Evolutionary conservation across 2,797 vertebrate genomes (phyloP), one percentile per base, ranked within the genome.

Genomic region (Tarsius wallacei): DNA sequence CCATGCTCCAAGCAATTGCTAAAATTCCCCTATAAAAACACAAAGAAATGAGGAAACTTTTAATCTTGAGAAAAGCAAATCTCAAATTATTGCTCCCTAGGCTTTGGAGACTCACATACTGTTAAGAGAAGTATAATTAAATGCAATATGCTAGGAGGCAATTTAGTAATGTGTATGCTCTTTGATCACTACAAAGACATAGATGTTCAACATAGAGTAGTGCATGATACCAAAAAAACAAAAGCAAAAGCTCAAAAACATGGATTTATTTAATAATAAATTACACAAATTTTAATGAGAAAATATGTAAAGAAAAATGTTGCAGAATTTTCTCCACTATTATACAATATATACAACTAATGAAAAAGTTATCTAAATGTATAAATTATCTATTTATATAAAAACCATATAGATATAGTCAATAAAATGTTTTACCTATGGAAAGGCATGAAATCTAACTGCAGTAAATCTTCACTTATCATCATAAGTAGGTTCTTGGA

Each of bases 1-100:
- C 99, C 98, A 99, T 94, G 94, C 99, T 99, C 99, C 99, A 99
- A 83, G 99, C 99, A 97, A 99, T 99, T 96, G 99, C 98, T 98
- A 99, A 98, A 96, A 99, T 97, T 8, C 99, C 99, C 97, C 99
- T 99, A 98, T 0, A 53, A 26, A 96, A 92, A 96, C 59, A 22
- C 33, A 97, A 42, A 97, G 64, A 4, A 61, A 87, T n/a, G 24
- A 96, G 80, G 10, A 91, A 74, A 77, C 24, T 31, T 91, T 82
- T 53, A 90, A 89, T 68, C 19, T 24, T 59, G 2, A 90, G 61
- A 68, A 93, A 91, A 88, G 0, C 42, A 94, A 90, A 81, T 76
- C 28, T 81, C 28, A 78, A 71, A 85, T 78, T 68, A 83, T 42
- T 84, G 82, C 26, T 88, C 21, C 59, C 59, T 24, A 86, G 22